phyloP scores from a whole-genome alignment of 2,797 vertebrate species.

The Columba guinea region DNA sequence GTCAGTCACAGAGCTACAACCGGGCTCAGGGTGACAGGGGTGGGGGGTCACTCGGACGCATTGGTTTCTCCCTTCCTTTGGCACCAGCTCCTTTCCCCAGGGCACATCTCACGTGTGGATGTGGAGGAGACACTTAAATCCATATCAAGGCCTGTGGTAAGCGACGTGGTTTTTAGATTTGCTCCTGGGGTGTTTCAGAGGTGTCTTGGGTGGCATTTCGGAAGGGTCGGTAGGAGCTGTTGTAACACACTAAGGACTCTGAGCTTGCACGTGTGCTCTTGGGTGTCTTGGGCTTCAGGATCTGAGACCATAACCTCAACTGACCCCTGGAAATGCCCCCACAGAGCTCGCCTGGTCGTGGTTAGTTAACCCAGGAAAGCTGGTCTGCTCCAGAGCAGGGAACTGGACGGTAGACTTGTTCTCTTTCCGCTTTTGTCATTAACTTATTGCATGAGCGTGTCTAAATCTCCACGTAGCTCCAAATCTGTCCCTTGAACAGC shows the following conservation, averaged over 20 bases:
- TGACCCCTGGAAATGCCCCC: not conserved
- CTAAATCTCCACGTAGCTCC: not conserved
- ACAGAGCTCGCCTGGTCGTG: accelerated
- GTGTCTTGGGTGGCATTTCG: accelerated
- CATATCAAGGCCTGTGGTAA: accelerated
- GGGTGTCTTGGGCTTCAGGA: not conserved
- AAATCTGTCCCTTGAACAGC: not conserved
- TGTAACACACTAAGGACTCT: accelerated
- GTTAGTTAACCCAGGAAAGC: not conserved
- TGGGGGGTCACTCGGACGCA: not conserved
- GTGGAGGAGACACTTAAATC: not conserved
- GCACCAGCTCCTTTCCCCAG: not conserved
- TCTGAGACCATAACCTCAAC: not conserved
- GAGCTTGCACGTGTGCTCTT: accelerated
- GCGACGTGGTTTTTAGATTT: not conserved
- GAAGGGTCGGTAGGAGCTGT: not conserved
- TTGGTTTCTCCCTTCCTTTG: not conserved
- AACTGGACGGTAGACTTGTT: accelerated
- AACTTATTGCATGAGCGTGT: not conserved
- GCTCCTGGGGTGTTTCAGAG: not conserved
- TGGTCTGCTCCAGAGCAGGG: not conserved
- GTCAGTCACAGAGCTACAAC: not conserved
- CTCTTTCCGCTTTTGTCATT: not conserved
- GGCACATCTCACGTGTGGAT: not conserved
- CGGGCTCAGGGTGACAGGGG: not conserved